Percentiles rank a stretch among this genome's conserved stretches.
phyloP scores from a whole-genome alignment of 2,113 vertebrate genomes.

The Cyrtonyx montezumae region DNA sequence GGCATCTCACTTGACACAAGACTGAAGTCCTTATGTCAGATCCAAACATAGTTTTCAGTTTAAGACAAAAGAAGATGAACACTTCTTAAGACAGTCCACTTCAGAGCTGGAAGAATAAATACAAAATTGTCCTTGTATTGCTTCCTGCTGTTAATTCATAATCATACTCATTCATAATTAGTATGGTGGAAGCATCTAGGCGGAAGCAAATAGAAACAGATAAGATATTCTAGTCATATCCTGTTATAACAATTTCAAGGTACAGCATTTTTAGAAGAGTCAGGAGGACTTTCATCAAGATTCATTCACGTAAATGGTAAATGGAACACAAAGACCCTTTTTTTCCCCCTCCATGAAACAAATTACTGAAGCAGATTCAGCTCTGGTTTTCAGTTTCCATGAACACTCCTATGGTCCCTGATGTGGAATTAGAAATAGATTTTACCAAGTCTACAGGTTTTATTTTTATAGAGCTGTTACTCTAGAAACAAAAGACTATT shows the following conservation, averaged over 20 bases:
- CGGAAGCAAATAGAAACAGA: neutral
- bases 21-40: neutral
- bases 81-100: neutral
- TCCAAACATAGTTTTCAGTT: neutral
- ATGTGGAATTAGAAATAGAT: neutral
- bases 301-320: neutral
- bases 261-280: neutral
- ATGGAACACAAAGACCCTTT: neutral
- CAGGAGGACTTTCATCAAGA: neutral
- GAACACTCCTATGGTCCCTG: neutral
- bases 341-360: neutral
- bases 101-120: neutral
- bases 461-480: neutral
- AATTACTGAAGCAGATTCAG: neutral
- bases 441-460: neutral
- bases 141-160: neutral
- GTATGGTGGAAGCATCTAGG: neutral
- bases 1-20: neutral
- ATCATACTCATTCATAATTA: too few species aligned
- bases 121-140: neutral
- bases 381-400: neutral
- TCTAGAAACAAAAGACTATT: neutral
- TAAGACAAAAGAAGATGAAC: neutral
- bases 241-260: neutral
- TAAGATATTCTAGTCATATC: neutral